Base-by-base conservation (phyloP, 1,140 invertebrate species). In the Achroia grisella region DNA sequence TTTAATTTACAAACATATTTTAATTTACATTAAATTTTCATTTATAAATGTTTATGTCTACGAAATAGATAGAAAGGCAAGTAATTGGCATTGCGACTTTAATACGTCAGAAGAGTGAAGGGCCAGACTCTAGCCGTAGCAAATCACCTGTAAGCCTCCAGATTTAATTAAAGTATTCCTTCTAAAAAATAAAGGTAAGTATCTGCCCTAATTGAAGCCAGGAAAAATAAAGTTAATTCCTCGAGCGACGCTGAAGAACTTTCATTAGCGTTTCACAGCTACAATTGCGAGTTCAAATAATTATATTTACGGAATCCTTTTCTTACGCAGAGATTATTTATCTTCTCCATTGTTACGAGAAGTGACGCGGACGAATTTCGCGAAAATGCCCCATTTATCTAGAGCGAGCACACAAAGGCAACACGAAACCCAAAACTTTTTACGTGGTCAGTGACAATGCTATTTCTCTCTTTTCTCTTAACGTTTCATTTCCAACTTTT, bases 251-350 rank as follows among this genome's bases (percentile, higher is more conserved):
- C 59, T 50, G 55, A 56, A 60, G 58, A 71, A 71, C 65, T 75
- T 77, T 75, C 76, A 75, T 80, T 79, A 74, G 67, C 66, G 66
- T 63, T 72, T 65, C 71, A 71, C 64, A 63, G 66, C 65, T 78
- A 79, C 73, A 73, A 79, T 79, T 76, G 70, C 67, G 62, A 73
- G 69, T 75, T 79, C 69, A 77, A 84, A 82, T 80, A 84, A 82
- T 85, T 78, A 74, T 78, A 71, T 81, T 82, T 77, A 75, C 71
- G 62, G 67, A 82, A 81, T 80, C 76, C 76, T 82, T 84, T 84
- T 82, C 80, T 75, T 82, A 79, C 77, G 66, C 67, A 67, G 68
- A 69, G 71, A 80, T 82, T 80, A 78, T 84, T 82, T 82, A 82
- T 85, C 76, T 76, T 79, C 68, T 44, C 75, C 59, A 80, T 82